A percentile compares a stretch with the other conserved stretches of the same genome.
These are phyloP conservation scores for Aphelenchoides besseyi DNA, from an alignment of 1,140 invertebrate genomes.

Conservation along the genomic window DNA sequence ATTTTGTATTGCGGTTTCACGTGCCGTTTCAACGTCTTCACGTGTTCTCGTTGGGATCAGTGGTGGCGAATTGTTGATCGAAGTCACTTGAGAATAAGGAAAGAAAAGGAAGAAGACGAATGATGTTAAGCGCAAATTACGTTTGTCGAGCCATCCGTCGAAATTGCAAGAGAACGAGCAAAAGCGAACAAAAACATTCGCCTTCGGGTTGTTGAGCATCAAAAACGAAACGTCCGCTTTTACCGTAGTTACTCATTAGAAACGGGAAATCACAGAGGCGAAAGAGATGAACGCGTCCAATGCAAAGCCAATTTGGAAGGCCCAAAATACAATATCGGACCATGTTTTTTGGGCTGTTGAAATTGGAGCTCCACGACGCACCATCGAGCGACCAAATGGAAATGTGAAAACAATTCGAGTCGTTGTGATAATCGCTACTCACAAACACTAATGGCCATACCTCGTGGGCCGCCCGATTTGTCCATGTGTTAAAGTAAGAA, in stretches of 20 bases:
- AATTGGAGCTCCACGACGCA: neutral
- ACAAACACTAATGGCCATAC: neutral
- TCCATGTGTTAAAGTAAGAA: neutral
- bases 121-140: neutral
- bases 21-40: too few species aligned
- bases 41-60: neutral
- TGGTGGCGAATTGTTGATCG: neutral
- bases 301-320: constrained; percentile 5
- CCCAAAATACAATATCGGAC: too few species aligned
- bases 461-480: neutral
- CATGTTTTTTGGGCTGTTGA: neutral
- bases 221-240: neutral
- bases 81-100: neutral
- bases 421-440: neutral
- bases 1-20: too few species aligned
- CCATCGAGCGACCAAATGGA: neutral
- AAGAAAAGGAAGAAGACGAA: neutral
- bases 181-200: neutral
- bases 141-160: too few species aligned
- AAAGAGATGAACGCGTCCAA: neutral
- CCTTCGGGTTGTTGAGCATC: neutral
- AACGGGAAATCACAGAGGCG: constrained; percentile 1
- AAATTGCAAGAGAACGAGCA: neutral
- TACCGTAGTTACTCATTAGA: neutral
- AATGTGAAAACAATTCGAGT: neutral